Base-by-base conservation (phyloP, 1,140 invertebrate genomes). In the Mizuhopecten yessoensis region DNA sequence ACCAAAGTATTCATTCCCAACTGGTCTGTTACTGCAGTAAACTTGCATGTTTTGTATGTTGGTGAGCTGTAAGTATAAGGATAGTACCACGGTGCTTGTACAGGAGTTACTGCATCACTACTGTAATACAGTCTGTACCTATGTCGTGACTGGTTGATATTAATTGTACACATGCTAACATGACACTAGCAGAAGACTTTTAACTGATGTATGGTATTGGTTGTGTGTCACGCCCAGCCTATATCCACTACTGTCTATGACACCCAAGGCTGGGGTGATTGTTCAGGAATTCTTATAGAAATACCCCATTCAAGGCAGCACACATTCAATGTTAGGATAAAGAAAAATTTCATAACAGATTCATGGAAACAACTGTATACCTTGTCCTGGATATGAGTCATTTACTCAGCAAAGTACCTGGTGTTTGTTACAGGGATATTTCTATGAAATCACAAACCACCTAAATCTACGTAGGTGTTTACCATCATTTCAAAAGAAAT, bases 261-360 rank as follows among this genome's bases (percentile, higher is more conserved):
- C 45, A 49, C 2, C 20, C 45, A 49, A n/a, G 45, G 11, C 57
- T 29, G 23, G n/a, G n/a, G 23, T 13, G n/a, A 75, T 75, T 75
- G 57, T 75, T 75, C 57, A 29, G 57, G 57, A 75, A 75, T 75
- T 75, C 57, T 29, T 75, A 75, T 75, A 75, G 57, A 75, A 75
- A 75, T 29, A n/a, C 9, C 42, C 11, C 57, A 29, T n/a, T 75
- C 57, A 75, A 75, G 57, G 0, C 11, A 0, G 57, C 9, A 5
- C 23, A 75, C 57, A 75, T 75, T 75, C 57, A 75, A 29, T 75
- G 57, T 29, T 29, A 75, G 23, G n/a, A 75, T 57, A 57, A 57
- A 57, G 45, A 13, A n/a, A 39, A 5, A 39, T 13, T 39, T 39
- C 36, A 39, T 39, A 39, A 39, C 36, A 49, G 57, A 75, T 29